Base-by-base conservation (phyloP, 2,888 invertebrate genomes). In the Ceriagrion tenellum region DNA sequence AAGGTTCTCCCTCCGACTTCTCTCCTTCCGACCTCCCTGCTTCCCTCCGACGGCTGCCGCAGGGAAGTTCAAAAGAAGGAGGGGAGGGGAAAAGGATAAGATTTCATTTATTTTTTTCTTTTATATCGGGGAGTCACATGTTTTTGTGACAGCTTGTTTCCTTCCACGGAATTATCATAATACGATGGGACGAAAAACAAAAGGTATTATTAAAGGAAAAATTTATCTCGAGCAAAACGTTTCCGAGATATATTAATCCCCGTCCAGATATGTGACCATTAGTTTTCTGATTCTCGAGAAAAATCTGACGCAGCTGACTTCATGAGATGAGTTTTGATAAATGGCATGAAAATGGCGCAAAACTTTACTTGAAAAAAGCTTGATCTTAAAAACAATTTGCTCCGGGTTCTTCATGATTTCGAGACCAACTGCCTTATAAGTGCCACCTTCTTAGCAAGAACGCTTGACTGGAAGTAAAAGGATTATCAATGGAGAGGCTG, bases 71-170 rank as follows among this genome's bases (percentile, higher is more conserved):
- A 12, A 2, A 30, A 81, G 81, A 81, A 81, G 20, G 13, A 8
- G 81, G 35, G 35, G 47, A 47, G 8, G 8, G 2, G 47, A n/a
- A n/a, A 23, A 69, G n/a, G 69, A n/a, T n/a, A n/a, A 69, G 69
- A 35, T 81, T 26, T 81, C 81, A 18, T 35, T 13, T 35, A 16
- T 35, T 81, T 35, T 35, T 69, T 10, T n/a, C n/a, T 6, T 69
- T n/a, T n/a, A 10, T 81, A 10, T 35, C 18, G 81, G 30, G 81
- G 81, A 81, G 81, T 35, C 81, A 35, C 35, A 35, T 81, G 35
- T 81, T 81, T 81, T 81, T 81, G 81, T 81, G 81, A 81, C 81
- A 81, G 81, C 35, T 81, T 81, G 18, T 35, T 35, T 81, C 35
- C 30, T 35, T 35, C 81, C 30, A 35, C 35, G 30, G n/a, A n/a